Percentiles rank a stretch among this genome's conserved stretches.
These are phyloP conservation scores for Sphaeridia pumilis DNA, from an alignment of 2,888 invertebrate species.

Conservation along the genomic window DNA sequence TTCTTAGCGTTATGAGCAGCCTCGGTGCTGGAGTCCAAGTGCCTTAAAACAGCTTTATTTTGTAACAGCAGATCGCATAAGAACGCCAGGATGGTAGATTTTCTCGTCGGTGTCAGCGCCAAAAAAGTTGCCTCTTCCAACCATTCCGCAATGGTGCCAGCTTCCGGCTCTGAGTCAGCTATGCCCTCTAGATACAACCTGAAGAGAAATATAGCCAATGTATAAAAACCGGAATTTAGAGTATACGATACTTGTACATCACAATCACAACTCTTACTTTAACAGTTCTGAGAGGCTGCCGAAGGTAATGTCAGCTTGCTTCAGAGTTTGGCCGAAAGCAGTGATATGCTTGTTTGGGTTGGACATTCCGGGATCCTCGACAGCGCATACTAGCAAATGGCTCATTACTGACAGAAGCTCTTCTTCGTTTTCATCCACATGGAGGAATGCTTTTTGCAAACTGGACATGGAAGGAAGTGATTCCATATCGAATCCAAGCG, in stretches of 20 bases:
- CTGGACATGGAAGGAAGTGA: conserved; percentile 74
- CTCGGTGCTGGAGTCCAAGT: conserved; percentile 28
- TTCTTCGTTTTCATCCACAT: conserved; percentile 66
- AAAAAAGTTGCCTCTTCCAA: conserved; percentile 75
- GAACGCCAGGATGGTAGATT: conserved; percentile 78
- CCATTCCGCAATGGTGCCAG: conserved; percentile 49
- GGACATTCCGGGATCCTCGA: conserved; percentile 83
- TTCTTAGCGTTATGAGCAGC: conserved; percentile 67
- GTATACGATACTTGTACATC: not conserved
- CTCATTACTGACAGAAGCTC: conserved; percentile 77
- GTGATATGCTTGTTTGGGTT: conserved; percentile 82
- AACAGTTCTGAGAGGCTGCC: conserved; percentile 84
- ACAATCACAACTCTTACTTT: conserved; percentile 40
- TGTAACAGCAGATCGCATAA: conserved; percentile 89
- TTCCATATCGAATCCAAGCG: conserved; percentile 83
- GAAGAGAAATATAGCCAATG: not conserved
- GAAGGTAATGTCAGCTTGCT: conserved; percentile 79
- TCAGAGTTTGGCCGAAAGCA: conserved; percentile 75
- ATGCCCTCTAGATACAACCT: conserved; percentile 35
- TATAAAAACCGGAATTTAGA: no score
- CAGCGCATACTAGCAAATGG: conserved; percentile 74
- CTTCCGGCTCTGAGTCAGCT: conserved; percentile 35
- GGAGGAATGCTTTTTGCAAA: conserved; percentile 71
- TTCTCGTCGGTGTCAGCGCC: conserved; percentile 69
- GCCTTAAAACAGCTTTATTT: conserved; percentile 51